phyloP scores from a whole-genome alignment of 2,888 invertebrate genomes.

The Metalampra italica region DNA sequence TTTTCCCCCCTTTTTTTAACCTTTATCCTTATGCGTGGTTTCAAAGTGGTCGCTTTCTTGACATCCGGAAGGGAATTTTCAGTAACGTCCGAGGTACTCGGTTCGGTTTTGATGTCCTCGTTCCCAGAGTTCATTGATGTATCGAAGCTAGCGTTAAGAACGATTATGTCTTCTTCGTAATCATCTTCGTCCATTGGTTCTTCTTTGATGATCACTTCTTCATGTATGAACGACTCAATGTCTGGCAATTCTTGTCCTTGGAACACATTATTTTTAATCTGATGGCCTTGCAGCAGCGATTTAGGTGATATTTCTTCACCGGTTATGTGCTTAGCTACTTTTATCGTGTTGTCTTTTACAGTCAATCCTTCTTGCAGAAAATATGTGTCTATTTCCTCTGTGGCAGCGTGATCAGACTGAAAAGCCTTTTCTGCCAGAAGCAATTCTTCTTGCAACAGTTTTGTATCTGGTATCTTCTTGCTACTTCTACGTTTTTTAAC shows the following conservation, averaged over 20 bases:
- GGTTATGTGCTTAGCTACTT: no score
- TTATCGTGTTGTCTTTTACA: no score
- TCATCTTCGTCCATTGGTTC: conserved; percentile 7
- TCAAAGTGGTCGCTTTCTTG: not conserved
- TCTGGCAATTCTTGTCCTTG: not conserved
- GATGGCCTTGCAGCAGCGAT: no score
- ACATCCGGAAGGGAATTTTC: no score
- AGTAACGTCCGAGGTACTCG: not conserved
- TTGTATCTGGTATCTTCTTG: no score
- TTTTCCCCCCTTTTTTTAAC: conserved; percentile 1
- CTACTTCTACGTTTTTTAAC: no score
- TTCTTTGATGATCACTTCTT: conserved; percentile 4
- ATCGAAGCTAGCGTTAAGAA: not conserved
- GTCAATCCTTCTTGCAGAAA: no score
- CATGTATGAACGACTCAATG: not conserved
- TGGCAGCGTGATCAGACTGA: no score
- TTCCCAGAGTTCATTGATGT: conserved; percentile 4
- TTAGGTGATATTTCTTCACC: no score
- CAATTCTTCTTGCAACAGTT: no score
- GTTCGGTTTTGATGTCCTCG: conserved; percentile 1
- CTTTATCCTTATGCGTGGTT: not conserved
- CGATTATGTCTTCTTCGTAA: not conserved
- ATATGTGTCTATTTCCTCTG: no score
- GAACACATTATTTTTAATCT: not conserved
- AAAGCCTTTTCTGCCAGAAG: no score